Base-by-base conservation (phyloP, 2,113 vertebrate genomes). In the Gracilinanus agilis region DNA sequence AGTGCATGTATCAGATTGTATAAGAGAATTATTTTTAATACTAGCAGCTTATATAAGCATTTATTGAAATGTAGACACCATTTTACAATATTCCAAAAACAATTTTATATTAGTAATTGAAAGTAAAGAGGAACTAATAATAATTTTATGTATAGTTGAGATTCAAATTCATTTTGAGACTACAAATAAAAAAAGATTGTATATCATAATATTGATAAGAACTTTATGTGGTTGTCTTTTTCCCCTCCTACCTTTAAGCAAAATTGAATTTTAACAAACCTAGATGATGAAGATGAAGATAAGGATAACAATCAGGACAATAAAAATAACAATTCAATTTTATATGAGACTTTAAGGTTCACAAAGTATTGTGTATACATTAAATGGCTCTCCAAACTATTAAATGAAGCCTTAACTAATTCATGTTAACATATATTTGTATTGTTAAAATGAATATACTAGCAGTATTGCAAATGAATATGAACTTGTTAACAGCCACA, bases 141-240 rank as follows among this genome's bases (percentile, higher is more conserved):
- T 40, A 8, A 90, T 49, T 88, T 61, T 75, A 53, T 94, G 1
- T 83, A 91, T 92, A 89, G 49, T 90, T 90, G 9, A 61, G 10
- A 5, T 94, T 92, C 21, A 90, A 16, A 53, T 92, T 49, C 58
- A 89, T 19, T 92, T 90, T 93, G 40, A 93, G 92, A 75, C 88
- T 49, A 24, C 0, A 53, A 90, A 94, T 40, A 75, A 91, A 96
- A n/a, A 94, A 7, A 53, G 0, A 54, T 92, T 90, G 9, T 75
- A 23, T 91, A 27, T 0, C 3, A 53, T 29, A 53, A 44, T 24
- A 53, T 3, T 53, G 23, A 94, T 24, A 55, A 55, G 24, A 34
- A 55, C 49, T 93, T 8, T 9, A 55, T 9, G 5, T 34, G 2
- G 3, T 27, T 49, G 25, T 0, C 5, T 13, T 83, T 49, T 27